Base-by-base conservation (phyloP, 2,797 vertebrate genomes). In the Thalassophryne amazonica region DNA sequence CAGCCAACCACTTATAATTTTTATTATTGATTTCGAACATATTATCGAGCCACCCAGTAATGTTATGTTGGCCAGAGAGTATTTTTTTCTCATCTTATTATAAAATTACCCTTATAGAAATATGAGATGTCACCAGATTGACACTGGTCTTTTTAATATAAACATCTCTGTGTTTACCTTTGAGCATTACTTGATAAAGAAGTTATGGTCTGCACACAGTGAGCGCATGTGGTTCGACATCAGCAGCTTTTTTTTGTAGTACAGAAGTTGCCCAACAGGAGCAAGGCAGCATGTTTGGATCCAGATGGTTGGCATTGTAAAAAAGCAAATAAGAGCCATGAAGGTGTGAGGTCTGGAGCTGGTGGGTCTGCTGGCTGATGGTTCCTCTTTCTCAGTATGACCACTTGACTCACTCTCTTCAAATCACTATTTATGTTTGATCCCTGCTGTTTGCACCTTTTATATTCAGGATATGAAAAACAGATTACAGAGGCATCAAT, bases 231-330 rank as follows among this genome's bases (percentile, higher is more conserved):
- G 16, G 34, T 42, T 45, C 53, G 46, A 28, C 39, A 22, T 39
- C 24, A 46, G 47, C 6, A 2, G 21, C 0, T 9, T 10, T 4
- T 29, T 21, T 65, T 52, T 58, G 47, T 12, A 18, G 60, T 35
- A 42, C 46, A 60, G 66, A 53, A 34, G 48, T 16, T 60, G 55
- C 66, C 71, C 64, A 60, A 64, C 67, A 73, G 76, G 52, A 80
- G 80, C 69, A 38, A n/a, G 24, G 45, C 50, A 35, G 56, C 31
- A 6, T 32, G 34, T 58, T 76, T 52, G 51, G 72, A 64, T 21
- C 73, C 77, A 81, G 73, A 81, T 78, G 80, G 1, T 52, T 63
- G 38, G 27, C 9, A 1, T 31, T n/a, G 40, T 80, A 36, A 86
- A 85, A 43, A 12, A 51, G 11, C 45, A 41, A 40, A 68, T 27